These are phyloP conservation scores for Halictus ligatus DNA, from an alignment of 2,888 invertebrate genomes.

Conservation along the genomic window DNA sequence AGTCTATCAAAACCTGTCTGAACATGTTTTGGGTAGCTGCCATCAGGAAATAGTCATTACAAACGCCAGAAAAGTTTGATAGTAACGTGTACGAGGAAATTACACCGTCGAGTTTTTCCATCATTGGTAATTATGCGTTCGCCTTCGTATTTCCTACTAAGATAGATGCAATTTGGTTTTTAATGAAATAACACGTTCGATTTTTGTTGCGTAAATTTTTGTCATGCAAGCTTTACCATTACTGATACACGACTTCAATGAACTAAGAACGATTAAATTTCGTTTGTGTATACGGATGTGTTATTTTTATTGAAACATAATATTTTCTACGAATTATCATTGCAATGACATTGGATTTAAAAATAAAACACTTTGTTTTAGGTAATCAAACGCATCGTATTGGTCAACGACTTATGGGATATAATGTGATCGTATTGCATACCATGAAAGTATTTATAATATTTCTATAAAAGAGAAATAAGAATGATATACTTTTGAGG, in stretches of 20 bases:
- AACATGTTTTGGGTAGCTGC: constrained; percentile 69
- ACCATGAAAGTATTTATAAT: constrained; percentile 22
- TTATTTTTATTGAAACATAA: background rate
- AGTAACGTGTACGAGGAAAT: constrained; percentile 5
- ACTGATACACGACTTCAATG: background rate
- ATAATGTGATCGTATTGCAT: constrained; percentile 19
- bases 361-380: constrained; percentile 23
- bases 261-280: background rate
- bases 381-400: constrained; percentile 29
- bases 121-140: constrained; percentile 32
- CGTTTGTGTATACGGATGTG: background rate
- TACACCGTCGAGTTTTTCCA: constrained; percentile 18
- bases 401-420: constrained; percentile 22
- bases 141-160: background rate
- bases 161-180: background rate
- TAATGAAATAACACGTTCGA: background rate
- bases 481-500: constrained; percentile 56
- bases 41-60: constrained; percentile 61
- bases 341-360: background rate
- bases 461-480: constrained; percentile 40
- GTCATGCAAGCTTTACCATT: background rate
- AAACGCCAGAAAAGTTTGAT: constrained; percentile 39
- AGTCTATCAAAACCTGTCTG: constrained; percentile 69
- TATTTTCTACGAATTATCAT: background rate
- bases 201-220: constrained; percentile 3